Evolutionary conservation across 35 echinoderm and acorn worm species (phyloP).

Genomic region (Lytechinus variegatus): DNA sequence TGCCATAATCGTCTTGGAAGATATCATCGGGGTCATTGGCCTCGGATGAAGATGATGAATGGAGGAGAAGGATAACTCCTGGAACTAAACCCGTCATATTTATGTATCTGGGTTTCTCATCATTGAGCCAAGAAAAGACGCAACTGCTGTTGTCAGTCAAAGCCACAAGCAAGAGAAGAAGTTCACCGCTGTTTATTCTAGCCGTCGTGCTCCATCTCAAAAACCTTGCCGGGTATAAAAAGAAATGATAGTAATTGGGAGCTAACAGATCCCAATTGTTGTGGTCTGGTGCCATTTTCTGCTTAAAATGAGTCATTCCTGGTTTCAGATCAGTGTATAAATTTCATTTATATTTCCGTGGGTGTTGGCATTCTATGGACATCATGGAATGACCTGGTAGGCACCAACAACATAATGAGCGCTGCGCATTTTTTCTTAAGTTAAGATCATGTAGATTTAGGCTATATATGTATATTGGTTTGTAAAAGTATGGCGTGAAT

Average conservation of each 20-base stretch:
- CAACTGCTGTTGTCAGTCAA: conserved; percentile 12
- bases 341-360: neutral
- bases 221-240: neutral
- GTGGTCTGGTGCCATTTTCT: neutral
- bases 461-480: no score
- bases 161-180: neutral
- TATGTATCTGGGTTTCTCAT: conserved; percentile 11
- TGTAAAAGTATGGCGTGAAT: no score
- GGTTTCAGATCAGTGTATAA: neutral
- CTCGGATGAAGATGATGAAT: conserved; percentile 11
- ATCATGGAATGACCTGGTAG: no score
- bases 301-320: neutral
- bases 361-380: neutral
- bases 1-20: neutral
- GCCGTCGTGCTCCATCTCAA: neutral
- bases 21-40: neutral
- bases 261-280: neutral
- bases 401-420: no score
- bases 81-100: conserved; percentile 1
- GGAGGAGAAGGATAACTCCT: neutral
- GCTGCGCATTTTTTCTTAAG: no score
- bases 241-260: neutral
- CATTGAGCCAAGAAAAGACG: conserved; percentile 1
- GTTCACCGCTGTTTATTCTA: neutral
- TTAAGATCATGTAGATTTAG: no score